Evolutionary conservation across 2,113 vertebrate species (phyloP).

Genomic region (Parus major): DNA sequence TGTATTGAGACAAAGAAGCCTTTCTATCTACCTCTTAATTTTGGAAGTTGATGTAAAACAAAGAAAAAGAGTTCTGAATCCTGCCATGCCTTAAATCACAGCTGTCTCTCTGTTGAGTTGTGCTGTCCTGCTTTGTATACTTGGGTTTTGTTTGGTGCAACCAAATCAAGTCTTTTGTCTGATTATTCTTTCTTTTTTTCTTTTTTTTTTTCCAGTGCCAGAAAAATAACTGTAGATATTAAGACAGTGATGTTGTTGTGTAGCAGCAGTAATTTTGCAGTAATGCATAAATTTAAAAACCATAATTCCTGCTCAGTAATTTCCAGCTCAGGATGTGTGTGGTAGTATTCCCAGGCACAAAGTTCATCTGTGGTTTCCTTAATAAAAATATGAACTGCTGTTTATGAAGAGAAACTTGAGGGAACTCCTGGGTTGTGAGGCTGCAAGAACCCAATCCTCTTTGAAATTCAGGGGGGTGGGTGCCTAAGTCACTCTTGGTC

Average conservation of each 20-base stretch:
- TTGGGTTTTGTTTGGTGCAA: neutral
- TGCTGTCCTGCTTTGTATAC: neutral
- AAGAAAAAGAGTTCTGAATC: neutral
- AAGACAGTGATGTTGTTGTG: neutral
- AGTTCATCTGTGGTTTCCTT: constrained; percentile 26
- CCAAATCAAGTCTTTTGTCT: neutral
- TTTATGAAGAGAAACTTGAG: neutral
- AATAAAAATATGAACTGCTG: constrained; percentile 12
- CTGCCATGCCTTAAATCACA: neutral
- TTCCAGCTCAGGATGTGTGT: constrained; percentile 22
- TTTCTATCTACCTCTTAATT: neutral
- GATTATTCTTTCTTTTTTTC: neutral
- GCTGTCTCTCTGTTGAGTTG: neutral
- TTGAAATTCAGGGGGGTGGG: neutral
- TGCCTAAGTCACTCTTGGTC: neutral
- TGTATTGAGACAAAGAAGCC: neutral
- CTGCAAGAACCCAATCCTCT: neutral
- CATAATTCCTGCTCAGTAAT: constrained; percentile 1
- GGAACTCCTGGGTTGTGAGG: neutral
- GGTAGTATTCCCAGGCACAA: neutral
- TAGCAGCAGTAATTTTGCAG: neutral
- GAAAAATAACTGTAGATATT: neutral
- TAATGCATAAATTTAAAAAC: neutral
- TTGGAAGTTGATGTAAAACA: neutral
- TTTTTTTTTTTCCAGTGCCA: neutral